A percentile compares a stretch with the other conserved stretches of the same genome.
These are phyloP conservation scores for Gavia stellata DNA, from an alignment of 2,113 vertebrate species.

Conservation along the genomic window DNA sequence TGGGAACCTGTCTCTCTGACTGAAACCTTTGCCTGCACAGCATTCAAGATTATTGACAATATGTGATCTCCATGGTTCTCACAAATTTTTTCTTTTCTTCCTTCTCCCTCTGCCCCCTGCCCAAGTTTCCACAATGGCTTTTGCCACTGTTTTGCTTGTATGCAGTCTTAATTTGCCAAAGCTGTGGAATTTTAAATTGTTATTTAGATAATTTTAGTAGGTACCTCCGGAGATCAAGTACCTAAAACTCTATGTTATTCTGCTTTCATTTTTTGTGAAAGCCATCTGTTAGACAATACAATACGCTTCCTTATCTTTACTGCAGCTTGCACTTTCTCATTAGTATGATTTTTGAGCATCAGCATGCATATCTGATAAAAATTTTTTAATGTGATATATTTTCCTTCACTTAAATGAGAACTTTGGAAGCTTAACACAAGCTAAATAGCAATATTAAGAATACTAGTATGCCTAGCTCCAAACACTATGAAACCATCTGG, in stretches of 20 bases:
- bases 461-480: background rate
- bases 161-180: background rate
- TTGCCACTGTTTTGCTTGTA: background rate
- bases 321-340: background rate
- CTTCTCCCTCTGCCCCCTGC: accelerated
- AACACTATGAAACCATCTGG: background rate
- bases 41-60: background rate
- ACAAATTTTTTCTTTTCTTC: accelerated
- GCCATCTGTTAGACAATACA: background rate
- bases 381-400: background rate
- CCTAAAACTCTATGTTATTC: background rate
- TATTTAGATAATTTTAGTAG: background rate
- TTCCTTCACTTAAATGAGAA: background rate
- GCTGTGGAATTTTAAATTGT: background rate
- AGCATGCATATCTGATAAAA: background rate
- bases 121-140: background rate
- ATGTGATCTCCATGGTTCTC: accelerated
- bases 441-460: background rate
- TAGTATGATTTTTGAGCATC: background rate
- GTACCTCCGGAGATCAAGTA: background rate
- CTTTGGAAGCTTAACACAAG: background rate
- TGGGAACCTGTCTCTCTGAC: background rate
- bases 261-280: background rate
- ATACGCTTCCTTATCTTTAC: background rate
- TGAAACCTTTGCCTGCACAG: background rate